Evolutionary conservation across 2,888 invertebrate genomes (phyloP).

Genomic region (Laspeyria flexula): DNA sequence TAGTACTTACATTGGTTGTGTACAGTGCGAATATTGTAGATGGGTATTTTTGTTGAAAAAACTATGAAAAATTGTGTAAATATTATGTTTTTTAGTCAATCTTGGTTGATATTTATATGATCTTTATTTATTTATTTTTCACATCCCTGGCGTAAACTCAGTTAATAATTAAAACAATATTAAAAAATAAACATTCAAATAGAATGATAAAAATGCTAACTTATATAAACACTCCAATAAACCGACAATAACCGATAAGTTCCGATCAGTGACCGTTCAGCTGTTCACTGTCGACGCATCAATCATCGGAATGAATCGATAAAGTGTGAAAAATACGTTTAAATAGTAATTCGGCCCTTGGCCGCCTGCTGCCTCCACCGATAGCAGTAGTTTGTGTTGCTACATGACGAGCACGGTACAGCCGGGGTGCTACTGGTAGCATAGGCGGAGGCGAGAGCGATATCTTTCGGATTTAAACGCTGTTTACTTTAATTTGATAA

Average conservation of each 20-base stretch:
- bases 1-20: too few relatives aligned
- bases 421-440: conserved; percentile 7
- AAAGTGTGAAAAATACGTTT: conserved; percentile 54
- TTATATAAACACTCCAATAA: conserved; percentile 19
- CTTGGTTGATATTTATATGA: too few relatives aligned
- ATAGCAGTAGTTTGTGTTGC: conserved; percentile 22
- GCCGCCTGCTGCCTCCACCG: conserved; percentile 40
- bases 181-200: not conserved
- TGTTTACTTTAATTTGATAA: too few relatives aligned
- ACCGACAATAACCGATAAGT: conserved; percentile 30
- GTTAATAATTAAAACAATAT: not conserved
- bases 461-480: too few relatives aligned
- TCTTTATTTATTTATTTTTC: too few relatives aligned
- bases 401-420: conserved; percentile 22
- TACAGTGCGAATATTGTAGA: too few relatives aligned
- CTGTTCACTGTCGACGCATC: too few relatives aligned
- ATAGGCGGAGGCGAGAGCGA: not conserved
- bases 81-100: too few relatives aligned
- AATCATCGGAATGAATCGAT: conserved; percentile 47
- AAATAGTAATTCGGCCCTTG: conserved; percentile 55
- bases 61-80: too few relatives aligned
- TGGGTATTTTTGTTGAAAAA: too few relatives aligned
- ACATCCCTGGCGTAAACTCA: too few relatives aligned
- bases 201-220: conserved; percentile 4
- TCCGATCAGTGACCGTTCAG: conserved; percentile 36